Evolutionary conservation across 2,797 vertebrate species (phyloP), one percentile per base, ranked within the genome.

Genomic region (Lepus townsendii): DNA sequence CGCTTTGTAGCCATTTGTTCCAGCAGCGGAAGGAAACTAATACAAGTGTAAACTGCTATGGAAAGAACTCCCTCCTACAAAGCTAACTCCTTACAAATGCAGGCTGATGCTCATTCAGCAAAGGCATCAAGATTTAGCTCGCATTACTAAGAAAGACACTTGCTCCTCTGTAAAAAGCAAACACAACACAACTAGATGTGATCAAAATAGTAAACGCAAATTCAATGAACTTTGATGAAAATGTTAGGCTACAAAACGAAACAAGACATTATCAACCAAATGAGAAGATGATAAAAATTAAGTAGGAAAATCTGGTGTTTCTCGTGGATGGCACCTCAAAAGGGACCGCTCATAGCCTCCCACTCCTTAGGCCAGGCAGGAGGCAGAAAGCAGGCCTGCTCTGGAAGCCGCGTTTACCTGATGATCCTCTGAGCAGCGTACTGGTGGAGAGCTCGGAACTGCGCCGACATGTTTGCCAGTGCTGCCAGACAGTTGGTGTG

Each of bases 381-480:
- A 91, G 83, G 71, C 22, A 35, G 80, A 60, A 88, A 76, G 79
- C 22, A 73, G 92, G 17, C 63, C 35, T 42, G 87, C 87, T 47
- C 69, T 26, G 60, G 83, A 65, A 32, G 62, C 88, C 27, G 1
- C 95, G 91, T 96, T 98, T 98, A 99, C 99, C 99, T 99, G 98
- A 99, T 99, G 97, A 99, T 99, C 96, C 99, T 99, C 98, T 99
- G 99, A 72, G 99, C 99, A 5, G 99, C 99, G 0, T 99, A 99
- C 98, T 99, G 99, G 96, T 99, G 99, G 65, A 99, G 99, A 1
- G 99, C 99, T 77, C 99, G 99, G 96, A 99, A 99, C 98, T 99
- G 99, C 2, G 99, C 99, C 0, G 99, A 99, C 99, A 99, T 99
- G 97, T 99, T 99, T 66, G 99, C 99, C 65, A 99, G 98, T 8